phyloP scores from a whole-genome alignment of 2,113 vertebrate species.

The Scomber japonicus region DNA sequence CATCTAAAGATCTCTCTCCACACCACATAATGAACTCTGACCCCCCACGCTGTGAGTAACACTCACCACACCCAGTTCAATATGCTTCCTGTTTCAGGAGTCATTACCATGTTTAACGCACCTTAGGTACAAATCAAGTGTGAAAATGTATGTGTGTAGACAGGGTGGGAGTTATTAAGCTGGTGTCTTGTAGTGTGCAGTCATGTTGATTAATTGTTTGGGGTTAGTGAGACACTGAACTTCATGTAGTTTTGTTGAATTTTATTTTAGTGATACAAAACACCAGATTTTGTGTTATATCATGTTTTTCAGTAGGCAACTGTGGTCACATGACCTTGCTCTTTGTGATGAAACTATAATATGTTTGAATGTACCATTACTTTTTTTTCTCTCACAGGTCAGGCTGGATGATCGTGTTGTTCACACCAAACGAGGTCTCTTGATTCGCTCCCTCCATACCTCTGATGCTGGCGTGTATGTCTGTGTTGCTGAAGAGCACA shows the following conservation, averaged over 20 bases:
- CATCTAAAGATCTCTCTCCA: conserved; percentile 37
- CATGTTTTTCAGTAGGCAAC: not conserved
- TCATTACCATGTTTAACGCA: conserved; percentile 70
- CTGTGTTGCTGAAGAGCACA: conserved; percentile 94
- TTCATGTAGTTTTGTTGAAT: not conserved
- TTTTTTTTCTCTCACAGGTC: conserved; percentile 82
- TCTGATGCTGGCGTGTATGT: conserved; percentile 90
- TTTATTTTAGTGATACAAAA: not conserved
- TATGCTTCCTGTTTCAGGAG: conserved; percentile 66
- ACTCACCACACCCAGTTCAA: conserved; percentile 50
- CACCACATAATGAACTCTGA: conserved; percentile 47
- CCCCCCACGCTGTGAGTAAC: conserved; percentile 22
- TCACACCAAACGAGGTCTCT: conserved; percentile 91
- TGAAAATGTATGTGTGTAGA: conserved; percentile 47
- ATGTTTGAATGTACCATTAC: not conserved
- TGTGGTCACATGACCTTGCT: not conserved
- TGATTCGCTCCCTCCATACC: conserved; percentile 92
- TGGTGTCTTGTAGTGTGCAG: not conserved
- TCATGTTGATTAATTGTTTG: conserved; percentile 6
- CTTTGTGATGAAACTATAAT: not conserved
- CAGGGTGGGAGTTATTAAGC: conserved; percentile 7
- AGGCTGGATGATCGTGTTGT: conserved; percentile 91
- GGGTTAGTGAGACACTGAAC: not conserved
- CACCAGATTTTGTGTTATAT: not conserved
- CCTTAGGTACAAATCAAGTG: conserved; percentile 65